These are phyloP conservation scores for Pheosia gnoma DNA, from an alignment of 2,888 invertebrate species.

Conservation along the genomic window DNA sequence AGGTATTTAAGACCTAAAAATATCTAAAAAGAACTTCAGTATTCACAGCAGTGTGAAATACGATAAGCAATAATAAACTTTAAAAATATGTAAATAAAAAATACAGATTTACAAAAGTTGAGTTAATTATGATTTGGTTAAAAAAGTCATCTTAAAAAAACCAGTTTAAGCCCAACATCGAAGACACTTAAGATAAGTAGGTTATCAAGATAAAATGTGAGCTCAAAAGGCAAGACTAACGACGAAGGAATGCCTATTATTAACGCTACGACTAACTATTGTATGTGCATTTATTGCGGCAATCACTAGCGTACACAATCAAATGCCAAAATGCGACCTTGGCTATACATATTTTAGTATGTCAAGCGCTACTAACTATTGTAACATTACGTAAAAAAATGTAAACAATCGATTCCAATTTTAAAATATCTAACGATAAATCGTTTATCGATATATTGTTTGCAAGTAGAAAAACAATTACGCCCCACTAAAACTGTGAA, in stretches of 20 bases:
- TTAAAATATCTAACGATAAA: not conserved
- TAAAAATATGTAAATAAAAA: too few species aligned
- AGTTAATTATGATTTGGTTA: too few species aligned
- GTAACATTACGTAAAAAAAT: slow-evolving; percentile 1
- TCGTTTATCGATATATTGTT: not conserved
- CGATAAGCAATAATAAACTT: too few species aligned
- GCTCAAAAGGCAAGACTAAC: slow-evolving; percentile 32
- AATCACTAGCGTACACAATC: slow-evolving; percentile 25
- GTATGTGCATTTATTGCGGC: slow-evolving; percentile 23
- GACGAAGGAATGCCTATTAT: slow-evolving; percentile 34
- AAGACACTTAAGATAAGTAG: slow-evolving; percentile 32
- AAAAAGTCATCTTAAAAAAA: too few species aligned
- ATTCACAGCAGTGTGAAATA: too few species aligned
- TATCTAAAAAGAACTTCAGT: too few species aligned
- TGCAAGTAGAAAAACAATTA: not conserved
- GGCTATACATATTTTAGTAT: slow-evolving; percentile 14
- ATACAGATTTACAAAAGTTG: too few species aligned
- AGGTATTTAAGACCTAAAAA: too few species aligned
- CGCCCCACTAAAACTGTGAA: not conserved
- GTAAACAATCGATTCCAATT: not conserved
- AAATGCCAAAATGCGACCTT: slow-evolving; percentile 21
- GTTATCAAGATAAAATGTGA: slow-evolving; percentile 41
- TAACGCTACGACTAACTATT: slow-evolving; percentile 30
- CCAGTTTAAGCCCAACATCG: slow-evolving; percentile 14
- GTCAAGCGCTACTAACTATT: slow-evolving; percentile 10